Conservation (phyloP, 1,140 invertebrate genomes). For the Ostrea edulis region DNA sequence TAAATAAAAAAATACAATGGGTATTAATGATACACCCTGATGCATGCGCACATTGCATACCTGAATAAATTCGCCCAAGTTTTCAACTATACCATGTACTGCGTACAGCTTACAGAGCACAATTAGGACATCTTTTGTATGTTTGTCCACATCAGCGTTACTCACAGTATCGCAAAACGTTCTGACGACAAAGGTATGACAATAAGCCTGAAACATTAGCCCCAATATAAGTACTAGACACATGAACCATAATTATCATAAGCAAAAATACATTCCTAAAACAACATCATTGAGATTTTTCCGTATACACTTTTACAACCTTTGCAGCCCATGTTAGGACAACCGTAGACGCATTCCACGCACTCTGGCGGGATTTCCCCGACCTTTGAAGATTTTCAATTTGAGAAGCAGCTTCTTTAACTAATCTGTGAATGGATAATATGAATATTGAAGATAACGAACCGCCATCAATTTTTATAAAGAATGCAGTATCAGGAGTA, state of each 20-base stretch:
- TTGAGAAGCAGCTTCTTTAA: conserved; percentile 54
- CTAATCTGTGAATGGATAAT: conserved; percentile 52
- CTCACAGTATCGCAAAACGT: conserved; percentile 37
- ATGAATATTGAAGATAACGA: no score
- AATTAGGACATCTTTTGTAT: conserved; percentile 83
- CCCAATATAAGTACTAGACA: not conserved
- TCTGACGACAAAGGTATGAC: conserved; percentile 50
- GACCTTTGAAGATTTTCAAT: conserved; percentile 29
- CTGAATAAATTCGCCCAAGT: conserved; percentile 88
- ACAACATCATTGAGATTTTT: not conserved
- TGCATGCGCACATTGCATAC: conserved; percentile 79
- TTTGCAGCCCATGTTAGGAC: conserved; percentile 88
- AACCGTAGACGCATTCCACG: conserved; percentile 91
- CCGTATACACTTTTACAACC: conserved; percentile 72
- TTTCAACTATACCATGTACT: conserved; percentile 87
- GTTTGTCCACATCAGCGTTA: conserved; percentile 80
- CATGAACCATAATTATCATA: not conserved
- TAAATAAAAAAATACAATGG: not conserved
- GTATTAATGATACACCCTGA: not conserved
- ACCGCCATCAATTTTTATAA: no score
- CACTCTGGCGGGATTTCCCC: conserved; percentile 80
- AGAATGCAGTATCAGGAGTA: no score
- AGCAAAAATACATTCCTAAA: not conserved
- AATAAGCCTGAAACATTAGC: conserved; percentile 43
- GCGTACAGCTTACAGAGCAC: conserved; percentile 89